Conservation (phyloP, 2,113 vertebrate species). For the Brachypodius melanocephalos region DNA sequence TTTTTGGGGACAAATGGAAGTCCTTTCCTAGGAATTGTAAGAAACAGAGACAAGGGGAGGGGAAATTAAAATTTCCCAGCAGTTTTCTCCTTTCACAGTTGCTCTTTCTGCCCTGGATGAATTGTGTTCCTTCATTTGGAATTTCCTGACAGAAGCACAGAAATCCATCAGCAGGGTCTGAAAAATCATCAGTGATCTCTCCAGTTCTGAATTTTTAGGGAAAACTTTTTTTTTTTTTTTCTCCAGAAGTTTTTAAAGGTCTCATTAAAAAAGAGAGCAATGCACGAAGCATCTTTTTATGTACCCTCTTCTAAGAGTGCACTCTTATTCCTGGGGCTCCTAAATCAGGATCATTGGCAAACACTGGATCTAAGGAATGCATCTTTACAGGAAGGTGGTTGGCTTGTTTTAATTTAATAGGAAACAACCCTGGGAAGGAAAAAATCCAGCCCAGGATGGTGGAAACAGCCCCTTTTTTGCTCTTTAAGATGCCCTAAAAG, state of each 20-base stretch:
- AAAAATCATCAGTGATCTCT: neutral
- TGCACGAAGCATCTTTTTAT: neutral
- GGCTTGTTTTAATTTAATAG: neutral
- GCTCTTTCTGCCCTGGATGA: neutral
- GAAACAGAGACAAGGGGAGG: neutral
- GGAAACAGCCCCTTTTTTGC: neutral
- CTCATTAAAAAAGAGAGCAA: neutral
- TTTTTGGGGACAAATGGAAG: neutral
- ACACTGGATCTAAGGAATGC: neutral
- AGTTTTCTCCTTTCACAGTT: neutral
- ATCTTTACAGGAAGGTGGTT: neutral
- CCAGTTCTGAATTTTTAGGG: neutral
- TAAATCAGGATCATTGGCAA: neutral
- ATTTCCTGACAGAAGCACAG: neutral
- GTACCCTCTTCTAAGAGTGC: neutral
- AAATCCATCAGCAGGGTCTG: neutral
- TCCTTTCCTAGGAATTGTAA: neutral
- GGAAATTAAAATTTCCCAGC: neutral
- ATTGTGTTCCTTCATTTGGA: neutral
- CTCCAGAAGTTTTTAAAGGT: neutral
- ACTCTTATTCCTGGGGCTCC: neutral
- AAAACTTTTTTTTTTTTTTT: neutral
- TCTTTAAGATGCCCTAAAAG: neutral
- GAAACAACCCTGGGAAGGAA: neutral
- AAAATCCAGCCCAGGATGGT: neutral